A percentile compares a stretch with the other conserved stretches of the same genome.
Conservation (phyloP, 1,140 invertebrate species). For the Drosophila ananassae region DNA sequence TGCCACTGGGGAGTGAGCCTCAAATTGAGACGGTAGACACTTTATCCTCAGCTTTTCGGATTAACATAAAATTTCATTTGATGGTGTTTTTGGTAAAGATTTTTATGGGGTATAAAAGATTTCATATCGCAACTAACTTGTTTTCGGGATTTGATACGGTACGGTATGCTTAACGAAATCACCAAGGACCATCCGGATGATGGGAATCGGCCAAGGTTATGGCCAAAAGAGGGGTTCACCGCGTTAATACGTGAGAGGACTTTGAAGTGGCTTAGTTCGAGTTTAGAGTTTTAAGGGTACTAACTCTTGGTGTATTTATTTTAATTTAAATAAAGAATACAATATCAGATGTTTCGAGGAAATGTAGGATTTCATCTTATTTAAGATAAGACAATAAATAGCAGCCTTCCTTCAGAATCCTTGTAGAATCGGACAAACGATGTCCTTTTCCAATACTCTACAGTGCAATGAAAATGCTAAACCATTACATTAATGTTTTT, state of each 20-base stretch:
- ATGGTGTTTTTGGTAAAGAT: conserved; percentile 54
- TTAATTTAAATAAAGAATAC: too few species aligned
- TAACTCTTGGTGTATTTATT: neutral
- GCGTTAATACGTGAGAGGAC: conserved; percentile 3
- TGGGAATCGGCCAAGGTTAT: conserved; percentile 30
- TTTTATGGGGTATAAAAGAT: conserved; percentile 49
- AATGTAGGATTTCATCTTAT: too few species aligned
- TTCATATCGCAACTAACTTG: conserved; percentile 42
- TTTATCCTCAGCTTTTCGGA: conserved; percentile 41
- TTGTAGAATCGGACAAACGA: too few species aligned
- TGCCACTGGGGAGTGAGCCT: conserved; percentile 26
- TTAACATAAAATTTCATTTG: conserved; percentile 69
- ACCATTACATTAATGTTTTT: neutral
- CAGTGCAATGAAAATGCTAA: neutral
- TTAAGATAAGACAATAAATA: too few species aligned
- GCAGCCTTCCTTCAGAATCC: too few species aligned
- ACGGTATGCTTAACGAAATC: conserved; percentile 31
- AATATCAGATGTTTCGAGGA: too few species aligned
- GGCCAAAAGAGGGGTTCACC: conserved; percentile 4
- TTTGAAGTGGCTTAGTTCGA: neutral
- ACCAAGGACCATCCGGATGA: conserved; percentile 45
- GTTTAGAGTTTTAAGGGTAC: conserved; percentile 1
- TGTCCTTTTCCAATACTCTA: too few species aligned
- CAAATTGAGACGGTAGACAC: conserved; percentile 40
- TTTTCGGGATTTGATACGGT: conserved; percentile 27